Evolutionary conservation across 2,888 invertebrate genomes (phyloP).

Genomic region (Hedya salicella): DNA sequence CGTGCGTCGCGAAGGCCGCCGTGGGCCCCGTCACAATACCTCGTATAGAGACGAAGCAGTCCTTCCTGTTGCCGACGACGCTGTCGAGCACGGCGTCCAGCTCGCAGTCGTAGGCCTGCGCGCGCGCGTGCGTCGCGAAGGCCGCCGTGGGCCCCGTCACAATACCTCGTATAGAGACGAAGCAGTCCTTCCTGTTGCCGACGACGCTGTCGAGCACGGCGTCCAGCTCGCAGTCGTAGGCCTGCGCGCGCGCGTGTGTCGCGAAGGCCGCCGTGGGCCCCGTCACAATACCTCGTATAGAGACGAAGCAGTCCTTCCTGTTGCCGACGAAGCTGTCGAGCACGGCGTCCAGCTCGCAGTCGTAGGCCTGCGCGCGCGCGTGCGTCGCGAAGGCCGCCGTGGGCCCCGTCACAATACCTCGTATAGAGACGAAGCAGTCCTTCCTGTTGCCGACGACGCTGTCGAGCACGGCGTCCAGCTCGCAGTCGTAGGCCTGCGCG

Average conservation of each 20-base stretch:
- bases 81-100: conserved; percentile 98
- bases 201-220: conserved; percentile 96
- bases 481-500: conserved; percentile 96
- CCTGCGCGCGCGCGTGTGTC: conserved; percentile 91
- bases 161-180: conserved; percentile 89
- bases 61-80: conserved; percentile 95
- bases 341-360: conserved; percentile 97
- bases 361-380: conserved; percentile 94
- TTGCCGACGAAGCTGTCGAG: conserved; percentile 96
- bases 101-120: conserved; percentile 96
- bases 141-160: conserved; percentile 93
- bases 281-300: conserved; percentile 90
- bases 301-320: conserved; percentile 95
- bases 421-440: conserved; percentile 93
- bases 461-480: conserved; percentile 97
- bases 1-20: conserved; percentile 94
- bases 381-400: conserved; percentile 94
- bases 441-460: conserved; percentile 96
- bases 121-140: conserved; percentile 92
- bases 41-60: conserved; percentile 92
- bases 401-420: conserved; percentile 90
- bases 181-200: conserved; percentile 97
- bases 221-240: conserved; percentile 98
- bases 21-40: conserved; percentile 91
- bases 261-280: conserved; percentile 94